Conservation (phyloP, 2,888 invertebrate genomes). For the Hypomecis atomaria region DNA sequence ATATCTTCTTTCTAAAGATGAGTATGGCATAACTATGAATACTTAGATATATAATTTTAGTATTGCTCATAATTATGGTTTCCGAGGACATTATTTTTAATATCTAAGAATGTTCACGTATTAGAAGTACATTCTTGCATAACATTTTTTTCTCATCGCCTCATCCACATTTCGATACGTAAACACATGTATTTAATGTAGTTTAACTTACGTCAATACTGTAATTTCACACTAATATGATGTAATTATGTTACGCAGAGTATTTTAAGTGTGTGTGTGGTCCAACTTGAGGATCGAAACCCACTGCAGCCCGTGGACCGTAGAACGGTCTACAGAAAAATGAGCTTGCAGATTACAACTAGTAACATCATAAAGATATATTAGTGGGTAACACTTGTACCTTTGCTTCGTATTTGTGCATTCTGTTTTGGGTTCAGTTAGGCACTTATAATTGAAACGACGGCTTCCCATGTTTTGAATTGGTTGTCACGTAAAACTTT, state of each 20-base stretch:
- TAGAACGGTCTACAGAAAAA: not conserved
- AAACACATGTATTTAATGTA: constrained; percentile 42
- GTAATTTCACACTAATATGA: constrained; percentile 45
- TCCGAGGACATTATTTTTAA: constrained; percentile 5
- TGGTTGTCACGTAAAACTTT: no score
- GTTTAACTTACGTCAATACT: constrained; percentile 38
- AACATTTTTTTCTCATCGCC: constrained; percentile 25
- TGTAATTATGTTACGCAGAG: constrained; percentile 38
- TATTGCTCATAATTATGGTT: constrained; percentile 5
- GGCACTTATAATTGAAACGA: no score
- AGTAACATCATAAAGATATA: no score
- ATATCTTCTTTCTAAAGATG: no score
- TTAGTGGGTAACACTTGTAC: not conserved
- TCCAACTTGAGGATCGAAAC: constrained; percentile 13
- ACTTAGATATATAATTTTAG: not conserved
- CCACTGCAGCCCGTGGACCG: not conserved
- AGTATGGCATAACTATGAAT: no score
- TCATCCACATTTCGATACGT: constrained; percentile 15
- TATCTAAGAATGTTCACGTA: not conserved
- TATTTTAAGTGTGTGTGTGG: constrained; percentile 23
- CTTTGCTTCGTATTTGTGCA: no score
- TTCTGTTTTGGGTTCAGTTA: no score
- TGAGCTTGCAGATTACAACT: not conserved
- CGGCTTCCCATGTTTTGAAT: no score
- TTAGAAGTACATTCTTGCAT: constrained; percentile 8